Conservation (phyloP, 1,140 invertebrate species). For the Ceratina australensis region DNA sequence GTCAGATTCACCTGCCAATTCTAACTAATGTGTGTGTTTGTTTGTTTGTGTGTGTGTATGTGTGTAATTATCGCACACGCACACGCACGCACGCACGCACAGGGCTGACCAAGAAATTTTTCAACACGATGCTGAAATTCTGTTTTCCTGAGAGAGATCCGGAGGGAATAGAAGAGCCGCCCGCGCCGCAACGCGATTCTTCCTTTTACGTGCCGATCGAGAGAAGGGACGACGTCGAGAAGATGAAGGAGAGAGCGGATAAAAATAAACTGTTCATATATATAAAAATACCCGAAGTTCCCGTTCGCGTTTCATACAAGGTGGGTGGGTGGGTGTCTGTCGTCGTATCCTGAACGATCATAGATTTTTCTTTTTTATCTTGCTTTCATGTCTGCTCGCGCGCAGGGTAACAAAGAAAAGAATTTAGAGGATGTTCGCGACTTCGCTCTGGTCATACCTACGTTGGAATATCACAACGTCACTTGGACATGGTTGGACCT, state of each 20-base stretch:
- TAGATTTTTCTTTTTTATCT: background rate
- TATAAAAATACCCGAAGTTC: conserved; percentile 98
- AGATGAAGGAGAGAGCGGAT: conserved; percentile 98
- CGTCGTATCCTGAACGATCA: background rate
- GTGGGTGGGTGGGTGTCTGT: no score
- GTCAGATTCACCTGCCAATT: no score
- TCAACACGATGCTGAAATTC: conserved; percentile 98
- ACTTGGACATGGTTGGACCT: conserved; percentile 99
- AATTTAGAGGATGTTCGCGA: conserved; percentile 98
- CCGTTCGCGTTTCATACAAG: conserved; percentile 97
- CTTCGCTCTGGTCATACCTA: conserved; percentile 95
- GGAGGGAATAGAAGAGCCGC: conserved; percentile 86
- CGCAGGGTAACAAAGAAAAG: conserved; percentile 96
- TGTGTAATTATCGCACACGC: no score
- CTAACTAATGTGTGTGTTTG: background rate
- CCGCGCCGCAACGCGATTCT: conserved; percentile 85
- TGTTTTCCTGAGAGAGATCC: conserved; percentile 98
- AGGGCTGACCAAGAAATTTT: conserved; percentile 97
- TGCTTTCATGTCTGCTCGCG: background rate
- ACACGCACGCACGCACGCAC: no score
- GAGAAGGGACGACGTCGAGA: conserved; percentile 96
- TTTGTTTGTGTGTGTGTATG: no score
- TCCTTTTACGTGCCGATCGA: conserved; percentile 94
- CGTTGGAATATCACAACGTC: conserved; percentile 98
- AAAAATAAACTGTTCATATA: conserved; percentile 99